Conservation (phyloP, 2,113 vertebrate species). For the Halichoerus grypus region DNA sequence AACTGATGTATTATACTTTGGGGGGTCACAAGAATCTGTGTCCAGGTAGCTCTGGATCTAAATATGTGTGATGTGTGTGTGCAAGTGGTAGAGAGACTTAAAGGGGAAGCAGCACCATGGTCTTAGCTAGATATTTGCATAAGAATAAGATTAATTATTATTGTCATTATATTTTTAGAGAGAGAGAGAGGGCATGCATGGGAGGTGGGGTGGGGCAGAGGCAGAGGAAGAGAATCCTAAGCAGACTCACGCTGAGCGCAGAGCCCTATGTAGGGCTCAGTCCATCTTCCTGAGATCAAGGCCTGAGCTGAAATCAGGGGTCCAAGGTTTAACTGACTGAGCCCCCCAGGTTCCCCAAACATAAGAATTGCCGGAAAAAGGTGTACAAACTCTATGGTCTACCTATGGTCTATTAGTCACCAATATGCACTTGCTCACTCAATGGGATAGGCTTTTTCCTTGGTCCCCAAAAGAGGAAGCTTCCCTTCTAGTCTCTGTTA, state of each 20-base stretch:
- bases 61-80: not conserved
- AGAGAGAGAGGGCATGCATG: not conserved
- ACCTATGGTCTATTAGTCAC: not conserved
- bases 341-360: not conserved
- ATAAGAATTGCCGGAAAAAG: not conserved
- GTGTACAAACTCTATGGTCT: not conserved
- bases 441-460: not conserved
- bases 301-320: not conserved
- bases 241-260: not conserved
- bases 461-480: not conserved
- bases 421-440: not conserved
- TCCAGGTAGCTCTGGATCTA: not conserved
- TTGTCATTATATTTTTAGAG: not conserved
- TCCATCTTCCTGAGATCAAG: not conserved
- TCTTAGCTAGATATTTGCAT: not conserved
- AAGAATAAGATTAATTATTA: not conserved
- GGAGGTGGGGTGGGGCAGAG: not conserved
- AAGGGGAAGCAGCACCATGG: not conserved
- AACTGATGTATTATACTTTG: not conserved
- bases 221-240: not conserved
- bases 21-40: not conserved
- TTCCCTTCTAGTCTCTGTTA: not conserved
- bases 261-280: not conserved
- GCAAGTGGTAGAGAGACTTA: not conserved
- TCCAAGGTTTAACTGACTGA: not conserved